Percentiles rank a stretch among this genome's conserved stretches.
Conservation (phyloP, 2,888 invertebrate species). For the Fragum whitleyi region DNA sequence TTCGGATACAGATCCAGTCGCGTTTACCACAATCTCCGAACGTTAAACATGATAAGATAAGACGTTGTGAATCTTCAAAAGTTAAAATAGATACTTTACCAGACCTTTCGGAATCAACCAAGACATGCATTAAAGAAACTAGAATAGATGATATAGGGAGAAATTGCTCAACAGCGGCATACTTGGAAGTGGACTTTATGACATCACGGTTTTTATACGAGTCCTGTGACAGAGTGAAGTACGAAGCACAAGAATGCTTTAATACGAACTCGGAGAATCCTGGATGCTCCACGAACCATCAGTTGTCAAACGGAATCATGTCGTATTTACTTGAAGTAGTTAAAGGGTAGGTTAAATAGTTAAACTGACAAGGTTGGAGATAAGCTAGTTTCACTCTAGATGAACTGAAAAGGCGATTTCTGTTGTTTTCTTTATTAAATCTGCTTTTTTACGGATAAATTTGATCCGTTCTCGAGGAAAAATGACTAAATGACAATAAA, state of each 20-base stretch:
- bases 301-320: background rate
- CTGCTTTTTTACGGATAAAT: too few relatives aligned
- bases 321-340: slow-evolving; percentile 35
- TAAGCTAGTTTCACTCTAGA: too few relatives aligned
- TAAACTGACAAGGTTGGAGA: too few relatives aligned
- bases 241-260: slow-evolving; percentile 4
- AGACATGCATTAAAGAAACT: background rate
- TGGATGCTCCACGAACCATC: background rate
- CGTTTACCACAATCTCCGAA: slow-evolving; percentile 39
- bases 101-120: background rate
- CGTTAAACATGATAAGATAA: slow-evolving; percentile 11
- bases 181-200: background rate
- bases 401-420: too few relatives aligned
- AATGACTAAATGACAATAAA: too few relatives aligned
- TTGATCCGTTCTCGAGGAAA: too few relatives aligned
- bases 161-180: background rate
- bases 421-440: too few relatives aligned
- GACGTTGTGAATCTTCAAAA: slow-evolving; percentile 33
- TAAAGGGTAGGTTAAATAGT: slow-evolving; percentile 27
- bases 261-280: background rate
- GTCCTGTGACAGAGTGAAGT: slow-evolving; percentile 17
- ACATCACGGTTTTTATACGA: slow-evolving; percentile 15
- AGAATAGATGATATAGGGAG: background rate
- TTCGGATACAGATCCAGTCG: slow-evolving; percentile 42
- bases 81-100: background rate